Evolutionary conservation across 2,113 vertebrate genomes (phyloP).

Genomic region (Alexandromys fortis): DNA sequence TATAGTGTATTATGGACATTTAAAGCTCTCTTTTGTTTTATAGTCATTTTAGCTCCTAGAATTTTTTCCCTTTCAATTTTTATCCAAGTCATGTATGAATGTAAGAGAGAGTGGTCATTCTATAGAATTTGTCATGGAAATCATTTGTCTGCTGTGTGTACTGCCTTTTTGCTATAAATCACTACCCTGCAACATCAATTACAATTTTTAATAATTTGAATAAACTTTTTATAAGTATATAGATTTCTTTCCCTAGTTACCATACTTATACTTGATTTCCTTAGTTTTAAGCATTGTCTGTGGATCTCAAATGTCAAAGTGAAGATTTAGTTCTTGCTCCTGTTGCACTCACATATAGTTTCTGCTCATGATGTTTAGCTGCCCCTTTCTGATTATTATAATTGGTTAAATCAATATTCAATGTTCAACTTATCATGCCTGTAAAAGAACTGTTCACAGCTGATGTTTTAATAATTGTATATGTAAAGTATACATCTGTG

Average conservation of each 20-base stretch:
- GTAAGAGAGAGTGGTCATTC: background rate
- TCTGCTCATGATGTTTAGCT: conserved; percentile 17
- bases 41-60: conserved; percentile 40
- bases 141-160: background rate
- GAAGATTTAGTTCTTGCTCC: conserved; percentile 38
- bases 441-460: conserved; percentile 21
- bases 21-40: conserved; percentile 1
- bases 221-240: background rate
- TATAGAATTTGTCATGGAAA: conserved; percentile 4
- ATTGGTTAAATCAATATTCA: conserved; percentile 60
- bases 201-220: conserved; percentile 45
- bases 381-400: conserved; percentile 33
- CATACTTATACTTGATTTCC: conserved; percentile 48
- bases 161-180: background rate
- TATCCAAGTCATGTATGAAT: conserved; percentile 5
- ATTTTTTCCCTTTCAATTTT: conserved; percentile 2
- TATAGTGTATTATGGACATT: conserved; percentile 11
- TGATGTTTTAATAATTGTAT: background rate
- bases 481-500: background rate
- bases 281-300: conserved; percentile 6
- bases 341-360: background rate
- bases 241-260: conserved; percentile 29
- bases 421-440: conserved; percentile 55
- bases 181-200: background rate
- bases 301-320: conserved; percentile 46